phyloP scores from a whole-genome alignment of 1,140 invertebrate species.

The Atta cephalotes region DNA sequence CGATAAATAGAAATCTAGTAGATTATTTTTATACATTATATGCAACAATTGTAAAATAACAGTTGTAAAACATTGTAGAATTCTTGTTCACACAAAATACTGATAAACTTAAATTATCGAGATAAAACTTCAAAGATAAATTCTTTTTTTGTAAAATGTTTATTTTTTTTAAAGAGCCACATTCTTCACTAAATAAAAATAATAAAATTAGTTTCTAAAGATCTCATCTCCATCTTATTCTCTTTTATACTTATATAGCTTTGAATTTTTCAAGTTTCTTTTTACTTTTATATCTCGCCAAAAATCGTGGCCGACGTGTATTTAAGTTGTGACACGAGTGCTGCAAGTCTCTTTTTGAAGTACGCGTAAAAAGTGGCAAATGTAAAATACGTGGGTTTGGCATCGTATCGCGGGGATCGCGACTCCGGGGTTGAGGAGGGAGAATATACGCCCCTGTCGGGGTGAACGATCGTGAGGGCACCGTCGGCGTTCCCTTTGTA shows the following conservation, averaged over 20 bases:
- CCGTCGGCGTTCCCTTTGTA: conserved; percentile 76
- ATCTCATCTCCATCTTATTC: background rate
- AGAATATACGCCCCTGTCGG: conserved; percentile 72
- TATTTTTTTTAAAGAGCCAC: too few relatives aligned
- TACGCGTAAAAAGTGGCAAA: conserved; percentile 67
- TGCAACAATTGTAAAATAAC: background rate
- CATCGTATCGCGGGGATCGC: conserved; percentile 49
- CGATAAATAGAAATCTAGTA: conserved; percentile 12
- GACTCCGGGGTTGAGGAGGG: conserved; percentile 60
- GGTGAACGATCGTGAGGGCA: conserved; percentile 78
- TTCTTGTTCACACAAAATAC: background rate
- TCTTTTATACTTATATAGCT: background rate
- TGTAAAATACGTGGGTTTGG: conserved; percentile 74
- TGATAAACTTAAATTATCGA: background rate
- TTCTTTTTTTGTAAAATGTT: background rate
- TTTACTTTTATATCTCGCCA: background rate
- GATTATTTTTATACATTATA: conserved; percentile 29
- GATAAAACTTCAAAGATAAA: conserved; percentile 1
- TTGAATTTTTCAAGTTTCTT: background rate
- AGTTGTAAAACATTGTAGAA: background rate
- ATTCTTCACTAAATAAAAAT: background rate
- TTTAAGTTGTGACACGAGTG: background rate
- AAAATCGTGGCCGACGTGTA: conserved; percentile 14
- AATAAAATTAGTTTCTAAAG: background rate
- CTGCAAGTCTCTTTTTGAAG: conserved; percentile 13